These are phyloP conservation scores for Chloromyia formosa DNA, from an alignment of 2,888 invertebrate genomes.

Conservation along the genomic window DNA sequence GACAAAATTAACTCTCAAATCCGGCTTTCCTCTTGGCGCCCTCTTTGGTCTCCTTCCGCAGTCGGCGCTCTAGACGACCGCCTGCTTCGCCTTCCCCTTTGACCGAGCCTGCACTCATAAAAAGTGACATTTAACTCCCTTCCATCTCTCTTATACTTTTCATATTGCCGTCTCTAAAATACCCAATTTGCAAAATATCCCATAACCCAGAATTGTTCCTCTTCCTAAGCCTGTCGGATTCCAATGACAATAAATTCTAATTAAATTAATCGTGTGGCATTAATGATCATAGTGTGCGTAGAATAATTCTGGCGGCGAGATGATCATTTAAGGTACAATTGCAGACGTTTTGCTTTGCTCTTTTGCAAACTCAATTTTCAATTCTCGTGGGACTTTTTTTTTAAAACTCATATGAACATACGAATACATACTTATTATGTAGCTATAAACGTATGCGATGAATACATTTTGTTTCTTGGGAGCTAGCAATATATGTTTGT, in stretches of 20 bases:
- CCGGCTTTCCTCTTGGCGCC: too few relatives aligned
- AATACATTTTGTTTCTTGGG: background rate
- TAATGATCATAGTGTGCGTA: constrained; percentile 27
- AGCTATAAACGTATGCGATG: background rate
- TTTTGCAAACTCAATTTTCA: background rate
- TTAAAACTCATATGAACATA: background rate
- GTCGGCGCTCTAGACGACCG: too few relatives aligned
- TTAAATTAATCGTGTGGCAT: constrained; percentile 39
- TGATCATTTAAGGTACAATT: constrained; percentile 2
- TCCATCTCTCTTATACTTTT: too few relatives aligned
- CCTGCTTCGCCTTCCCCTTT: too few relatives aligned
- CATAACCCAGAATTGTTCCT: constrained; percentile 1
- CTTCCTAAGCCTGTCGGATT: constrained; percentile 2
- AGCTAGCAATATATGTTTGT: background rate
- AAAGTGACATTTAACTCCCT: too few relatives aligned
- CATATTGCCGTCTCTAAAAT: too few relatives aligned
- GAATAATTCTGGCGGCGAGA: background rate
- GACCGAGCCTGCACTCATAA: too few relatives aligned
- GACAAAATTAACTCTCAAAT: too few relatives aligned
- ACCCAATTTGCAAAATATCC: constrained; percentile 28
- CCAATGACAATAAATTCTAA: constrained; percentile 43
- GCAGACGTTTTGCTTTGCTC: background rate
- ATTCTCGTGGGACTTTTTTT: constrained; percentile 13
- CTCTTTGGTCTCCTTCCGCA: too few relatives aligned
- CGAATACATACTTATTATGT: background rate